These are phyloP conservation scores for Antheraea mylitta DNA, from an alignment of 1,140 invertebrate species.

Conservation along the genomic window DNA sequence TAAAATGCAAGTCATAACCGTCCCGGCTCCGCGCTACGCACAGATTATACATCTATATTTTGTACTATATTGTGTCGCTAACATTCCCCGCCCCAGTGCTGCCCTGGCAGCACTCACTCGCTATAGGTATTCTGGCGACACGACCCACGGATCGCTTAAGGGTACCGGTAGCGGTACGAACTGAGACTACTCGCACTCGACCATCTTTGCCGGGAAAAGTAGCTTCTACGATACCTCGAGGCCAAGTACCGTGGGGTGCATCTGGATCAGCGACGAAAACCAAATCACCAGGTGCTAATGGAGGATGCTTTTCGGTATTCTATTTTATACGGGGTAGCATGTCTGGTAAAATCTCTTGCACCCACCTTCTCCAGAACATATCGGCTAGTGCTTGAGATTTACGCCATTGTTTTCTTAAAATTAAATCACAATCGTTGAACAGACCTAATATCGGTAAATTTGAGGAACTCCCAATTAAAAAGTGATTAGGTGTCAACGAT, in stretches of 20 bases:
- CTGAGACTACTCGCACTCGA: constrained; percentile 10
- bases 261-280: constrained; percentile 19
- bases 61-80: background rate
- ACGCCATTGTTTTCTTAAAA: constrained; percentile 1
- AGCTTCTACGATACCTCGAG: constrained; percentile 2
- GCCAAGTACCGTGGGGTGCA: constrained; percentile 17
- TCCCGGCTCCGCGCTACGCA: too few relatives aligned
- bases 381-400: constrained; percentile 15
- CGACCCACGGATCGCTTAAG: constrained; percentile 10
- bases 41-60: too few relatives aligned
- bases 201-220: constrained; percentile 18
- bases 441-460: background rate
- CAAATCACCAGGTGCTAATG: constrained; percentile 14
- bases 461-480: background rate
- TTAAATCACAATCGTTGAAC: background rate
- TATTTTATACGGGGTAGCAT: constrained; percentile 11
- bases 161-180: constrained; percentile 8
- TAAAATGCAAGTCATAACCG: too few relatives aligned
- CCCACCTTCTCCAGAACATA: constrained; percentile 25
- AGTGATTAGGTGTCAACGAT: background rate
- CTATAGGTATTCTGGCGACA: constrained; percentile 4
- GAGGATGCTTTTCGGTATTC: background rate
- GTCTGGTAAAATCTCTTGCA: constrained; percentile 18
- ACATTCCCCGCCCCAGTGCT: constrained; percentile 19
- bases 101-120: constrained; percentile 9